Conservation (phyloP, 2,888 invertebrate species). For the Pyrgus malvae region DNA sequence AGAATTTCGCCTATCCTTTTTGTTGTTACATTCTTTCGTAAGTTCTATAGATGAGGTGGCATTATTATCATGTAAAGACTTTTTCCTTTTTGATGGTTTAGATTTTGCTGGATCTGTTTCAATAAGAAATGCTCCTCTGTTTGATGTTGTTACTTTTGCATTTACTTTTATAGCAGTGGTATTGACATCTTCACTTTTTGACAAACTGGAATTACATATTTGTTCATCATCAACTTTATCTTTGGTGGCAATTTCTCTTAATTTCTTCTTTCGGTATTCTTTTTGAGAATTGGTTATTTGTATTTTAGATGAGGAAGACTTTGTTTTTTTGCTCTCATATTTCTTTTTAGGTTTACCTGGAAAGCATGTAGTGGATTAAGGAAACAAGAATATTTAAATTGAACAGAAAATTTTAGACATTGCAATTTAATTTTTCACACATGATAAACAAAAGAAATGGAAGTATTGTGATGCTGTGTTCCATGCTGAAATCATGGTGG, state of each 20-base stretch:
- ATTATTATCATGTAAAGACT: slow-evolving; percentile 15
- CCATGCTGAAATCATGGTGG: too few relatives aligned
- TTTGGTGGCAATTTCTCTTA: slow-evolving; percentile 74
- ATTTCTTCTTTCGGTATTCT: slow-evolving; percentile 72
- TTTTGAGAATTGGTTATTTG: slow-evolving; percentile 55
- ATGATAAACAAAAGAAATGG: too few relatives aligned
- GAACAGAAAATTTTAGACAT: too few relatives aligned
- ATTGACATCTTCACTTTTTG: slow-evolving; percentile 37
- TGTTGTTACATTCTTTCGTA: slow-evolving; percentile 30
- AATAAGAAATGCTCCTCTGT: slow-evolving; percentile 81
- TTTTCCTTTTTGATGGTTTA: slow-evolving; percentile 51
- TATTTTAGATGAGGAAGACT: slow-evolving; percentile 39
- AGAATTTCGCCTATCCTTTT: slow-evolving; percentile 26
- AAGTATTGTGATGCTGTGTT: too few relatives aligned
- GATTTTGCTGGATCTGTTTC: slow-evolving; percentile 47
- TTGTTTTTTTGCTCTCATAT: neutral
- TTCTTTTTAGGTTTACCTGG: slow-evolving; percentile 15
- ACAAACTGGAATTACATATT: slow-evolving; percentile 17
- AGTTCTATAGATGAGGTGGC: slow-evolving; percentile 29
- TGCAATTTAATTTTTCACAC: too few relatives aligned
- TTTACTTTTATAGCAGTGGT: slow-evolving; percentile 43
- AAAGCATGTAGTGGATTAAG: too few relatives aligned
- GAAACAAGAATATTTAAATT: too few relatives aligned
- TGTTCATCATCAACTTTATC: slow-evolving; percentile 45
- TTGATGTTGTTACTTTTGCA: slow-evolving; percentile 76